Conservation (phyloP, 2,888 invertebrate species). For the Phortica okadai region DNA sequence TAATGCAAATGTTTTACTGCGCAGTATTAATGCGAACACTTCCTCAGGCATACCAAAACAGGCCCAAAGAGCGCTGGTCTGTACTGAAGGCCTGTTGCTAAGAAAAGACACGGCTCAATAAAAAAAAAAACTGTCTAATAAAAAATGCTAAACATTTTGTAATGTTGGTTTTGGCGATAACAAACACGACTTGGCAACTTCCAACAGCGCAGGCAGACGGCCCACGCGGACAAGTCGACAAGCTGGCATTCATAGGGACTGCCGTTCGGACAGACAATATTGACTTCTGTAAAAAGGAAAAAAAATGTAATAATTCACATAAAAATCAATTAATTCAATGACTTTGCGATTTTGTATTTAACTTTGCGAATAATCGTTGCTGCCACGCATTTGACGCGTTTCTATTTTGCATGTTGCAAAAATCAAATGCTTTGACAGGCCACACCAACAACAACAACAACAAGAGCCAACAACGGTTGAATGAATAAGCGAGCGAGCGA, state of each 20-base stretch:
- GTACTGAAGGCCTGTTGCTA: no score
- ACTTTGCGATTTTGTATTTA: conserved; percentile 55
- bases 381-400: conserved; percentile 29
- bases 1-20: no score
- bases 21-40: no score
- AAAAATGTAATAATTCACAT: conserved; percentile 44
- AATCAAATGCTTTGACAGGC: conserved; percentile 2
- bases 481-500: not conserved
- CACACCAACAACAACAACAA: conserved; percentile 8
- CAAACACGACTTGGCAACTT: no score
- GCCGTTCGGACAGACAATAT: not conserved
- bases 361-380: conserved; percentile 13
- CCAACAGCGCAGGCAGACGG: no score
- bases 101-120: no score
- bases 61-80: no score
- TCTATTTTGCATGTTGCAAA: conserved; percentile 10
- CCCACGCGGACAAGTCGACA: no score
- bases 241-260: conserved; percentile 20
- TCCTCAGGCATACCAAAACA: no score
- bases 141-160: no score
- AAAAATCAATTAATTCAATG: conserved; percentile 70
- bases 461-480: not conserved
- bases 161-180: no score
- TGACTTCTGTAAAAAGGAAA: conserved; percentile 12
- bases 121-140: no score